Conservation (phyloP, 2,888 invertebrate species). For the Cephus rjabovi region DNA sequence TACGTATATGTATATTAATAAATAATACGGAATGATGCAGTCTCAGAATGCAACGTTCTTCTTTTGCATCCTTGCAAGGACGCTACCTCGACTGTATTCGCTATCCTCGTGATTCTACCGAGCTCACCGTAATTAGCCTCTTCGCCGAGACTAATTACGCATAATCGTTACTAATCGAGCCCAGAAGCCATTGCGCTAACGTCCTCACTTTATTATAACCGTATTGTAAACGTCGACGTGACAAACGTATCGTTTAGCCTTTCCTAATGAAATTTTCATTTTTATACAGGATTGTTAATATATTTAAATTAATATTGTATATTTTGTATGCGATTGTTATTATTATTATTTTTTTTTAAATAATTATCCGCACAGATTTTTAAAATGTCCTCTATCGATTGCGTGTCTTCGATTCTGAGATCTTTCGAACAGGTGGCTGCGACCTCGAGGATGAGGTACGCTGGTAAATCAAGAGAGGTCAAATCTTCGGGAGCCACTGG, state of each 20-base stretch:
- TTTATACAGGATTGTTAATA: background rate
- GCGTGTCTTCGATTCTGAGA: background rate
- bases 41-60: background rate
- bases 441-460: background rate
- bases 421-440: background rate
- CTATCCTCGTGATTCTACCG: background rate
- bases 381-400: background rate
- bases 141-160: slow-evolving; percentile 51
- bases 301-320: background rate
- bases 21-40: background rate
- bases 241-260: background rate
- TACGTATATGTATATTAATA: no score
- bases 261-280: background rate
- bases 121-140: slow-evolving; percentile 50
- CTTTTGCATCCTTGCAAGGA: slow-evolving; percentile 59
- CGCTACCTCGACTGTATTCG: slow-evolving; percentile 28
- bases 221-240: background rate
- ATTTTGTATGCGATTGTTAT: background rate
- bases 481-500: background rate
- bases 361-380: background rate
- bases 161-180: slow-evolving; percentile 61
- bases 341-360: background rate
- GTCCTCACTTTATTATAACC: slow-evolving; percentile 45
- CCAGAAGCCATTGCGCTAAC: slow-evolving; percentile 22
- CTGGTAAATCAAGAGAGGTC: background rate